phyloP scores from a whole-genome alignment of 1,140 invertebrate genomes.

The Drosophila saltans region DNA sequence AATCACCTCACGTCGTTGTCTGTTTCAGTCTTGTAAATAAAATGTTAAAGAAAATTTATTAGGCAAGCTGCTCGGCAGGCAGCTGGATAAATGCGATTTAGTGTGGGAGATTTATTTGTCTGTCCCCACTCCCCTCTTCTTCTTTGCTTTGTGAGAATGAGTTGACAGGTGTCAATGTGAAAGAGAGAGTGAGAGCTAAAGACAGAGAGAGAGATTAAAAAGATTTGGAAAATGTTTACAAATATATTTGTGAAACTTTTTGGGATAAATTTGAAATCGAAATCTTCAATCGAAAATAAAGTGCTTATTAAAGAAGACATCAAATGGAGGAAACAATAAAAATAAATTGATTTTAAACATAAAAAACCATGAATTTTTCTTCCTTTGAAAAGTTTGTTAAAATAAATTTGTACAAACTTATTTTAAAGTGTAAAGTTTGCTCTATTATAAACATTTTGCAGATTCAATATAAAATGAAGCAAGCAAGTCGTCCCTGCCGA shows the following conservation, averaged over 20 bases:
- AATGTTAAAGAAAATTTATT: conserved; percentile 77
- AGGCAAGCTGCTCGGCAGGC: conserved; percentile 48
- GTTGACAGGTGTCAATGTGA: conserved; percentile 52
- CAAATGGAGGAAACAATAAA: too few relatives aligned
- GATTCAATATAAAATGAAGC: too few relatives aligned
- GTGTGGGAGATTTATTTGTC: conserved; percentile 48
- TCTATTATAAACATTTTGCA: background rate
- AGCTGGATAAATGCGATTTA: conserved; percentile 74
- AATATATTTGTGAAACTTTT: background rate
- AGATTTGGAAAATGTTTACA: background rate
- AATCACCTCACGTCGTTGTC: conserved; percentile 74
- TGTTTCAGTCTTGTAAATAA: conserved; percentile 70
- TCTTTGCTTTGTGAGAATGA: conserved; percentile 1
- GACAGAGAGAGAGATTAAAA: conserved; percentile 9
- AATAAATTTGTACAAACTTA: background rate
- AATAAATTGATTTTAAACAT: too few relatives aligned
- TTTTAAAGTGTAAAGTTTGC: background rate
- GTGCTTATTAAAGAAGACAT: too few relatives aligned
- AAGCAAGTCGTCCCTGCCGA: too few relatives aligned
- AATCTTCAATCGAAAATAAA: too few relatives aligned
- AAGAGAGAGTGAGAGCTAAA: background rate
- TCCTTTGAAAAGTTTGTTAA: too few relatives aligned
- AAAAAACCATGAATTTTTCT: too few relatives aligned
- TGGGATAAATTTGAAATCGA: too few relatives aligned
- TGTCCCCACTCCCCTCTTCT: background rate